These are phyloP conservation scores for Notechis scutatus DNA, from an alignment of 2,113 vertebrate genomes.

Conservation along the genomic window DNA sequence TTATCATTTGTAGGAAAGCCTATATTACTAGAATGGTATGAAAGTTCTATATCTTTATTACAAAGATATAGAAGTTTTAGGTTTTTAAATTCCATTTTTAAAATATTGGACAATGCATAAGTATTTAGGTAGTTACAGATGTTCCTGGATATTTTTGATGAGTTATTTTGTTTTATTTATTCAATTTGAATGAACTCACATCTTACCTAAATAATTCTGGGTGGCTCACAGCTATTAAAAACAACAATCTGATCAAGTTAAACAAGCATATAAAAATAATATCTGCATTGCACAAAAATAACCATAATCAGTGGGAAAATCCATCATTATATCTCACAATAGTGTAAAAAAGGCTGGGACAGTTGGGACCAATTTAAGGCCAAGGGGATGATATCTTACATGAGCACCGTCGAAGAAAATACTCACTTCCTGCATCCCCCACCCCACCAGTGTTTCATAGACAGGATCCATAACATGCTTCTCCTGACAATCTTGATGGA, in stretches of 20 bases:
- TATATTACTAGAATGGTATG: not conserved
- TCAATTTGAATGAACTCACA: not conserved
- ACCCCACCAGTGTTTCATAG: not conserved
- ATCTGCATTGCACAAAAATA: not conserved
- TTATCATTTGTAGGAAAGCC: not conserved
- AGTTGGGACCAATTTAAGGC: not conserved
- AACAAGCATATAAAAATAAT: not conserved
- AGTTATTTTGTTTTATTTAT: not conserved
- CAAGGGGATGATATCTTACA: not conserved
- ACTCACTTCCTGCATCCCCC: not conserved
- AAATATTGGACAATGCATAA: not conserved
- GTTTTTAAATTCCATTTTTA: not conserved
- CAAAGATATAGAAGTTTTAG: not conserved
- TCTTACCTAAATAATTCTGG: not conserved
- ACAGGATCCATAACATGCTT: not conserved
- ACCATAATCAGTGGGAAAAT: not conserved
- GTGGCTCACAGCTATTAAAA: not conserved
- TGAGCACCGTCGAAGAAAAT: not conserved
- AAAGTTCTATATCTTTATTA: not conserved
- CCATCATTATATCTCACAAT: not conserved
- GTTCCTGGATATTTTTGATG: not conserved
- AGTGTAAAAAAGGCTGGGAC: not conserved
- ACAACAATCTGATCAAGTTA: not conserved
- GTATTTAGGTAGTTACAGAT: not conserved
- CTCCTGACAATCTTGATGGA: not conserved